phyloP scores from a whole-genome alignment of 2,113 vertebrate genomes.

The Chionis minor region DNA sequence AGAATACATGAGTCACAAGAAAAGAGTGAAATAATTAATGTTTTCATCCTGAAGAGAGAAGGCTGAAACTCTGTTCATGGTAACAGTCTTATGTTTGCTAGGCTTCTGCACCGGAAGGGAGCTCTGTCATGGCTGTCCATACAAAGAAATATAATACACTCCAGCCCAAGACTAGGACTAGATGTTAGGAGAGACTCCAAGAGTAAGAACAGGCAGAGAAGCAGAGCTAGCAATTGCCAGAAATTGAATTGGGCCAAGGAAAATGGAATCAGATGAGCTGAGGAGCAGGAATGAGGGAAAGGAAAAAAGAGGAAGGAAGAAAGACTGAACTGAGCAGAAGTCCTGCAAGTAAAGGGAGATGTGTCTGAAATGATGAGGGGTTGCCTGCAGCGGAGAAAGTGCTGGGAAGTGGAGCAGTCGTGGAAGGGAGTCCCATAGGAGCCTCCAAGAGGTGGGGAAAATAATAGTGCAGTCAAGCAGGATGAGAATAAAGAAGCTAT shows the following conservation, averaged over 20 bases:
- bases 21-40: not conserved
- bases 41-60: not conserved
- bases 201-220: not conserved
- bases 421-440: not conserved
- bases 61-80: not conserved
- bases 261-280: not conserved
- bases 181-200: not conserved
- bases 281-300: not conserved
- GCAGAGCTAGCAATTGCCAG: not conserved
- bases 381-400: not conserved
- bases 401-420: not conserved
- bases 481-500: not conserved
- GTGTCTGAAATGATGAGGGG: not conserved
- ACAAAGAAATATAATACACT: not conserved
- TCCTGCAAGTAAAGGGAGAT: not conserved
- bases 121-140: not conserved
- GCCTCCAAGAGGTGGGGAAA: not conserved
- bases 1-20: not conserved
- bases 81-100: not conserved
- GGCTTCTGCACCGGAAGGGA: not conserved
- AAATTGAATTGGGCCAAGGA: not conserved
- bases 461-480: not conserved
- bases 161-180: not conserved
- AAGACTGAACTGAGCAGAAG: not conserved
- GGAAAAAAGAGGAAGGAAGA: not conserved